Base-by-base conservation (phyloP, 2,113 vertebrate genomes). In the Entomyzon cyanotis region DNA sequence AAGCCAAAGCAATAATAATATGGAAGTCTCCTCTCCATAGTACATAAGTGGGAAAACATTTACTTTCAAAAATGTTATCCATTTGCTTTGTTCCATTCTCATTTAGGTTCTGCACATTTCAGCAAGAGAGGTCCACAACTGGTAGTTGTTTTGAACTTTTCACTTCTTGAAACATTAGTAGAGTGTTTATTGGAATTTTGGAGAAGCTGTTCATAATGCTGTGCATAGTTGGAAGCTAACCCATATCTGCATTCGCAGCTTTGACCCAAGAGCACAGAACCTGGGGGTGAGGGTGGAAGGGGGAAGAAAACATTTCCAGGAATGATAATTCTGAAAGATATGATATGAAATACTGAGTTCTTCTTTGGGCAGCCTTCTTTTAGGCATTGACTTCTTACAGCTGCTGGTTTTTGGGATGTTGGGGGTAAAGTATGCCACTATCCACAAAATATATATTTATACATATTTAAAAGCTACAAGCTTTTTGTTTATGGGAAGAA, bases 401-500 rank as follows among this genome's bases (percentile, higher is more conserved):
- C 46, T 75, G 46, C 35, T 88, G 39, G 35, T 88, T 90, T 55
- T 58, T 75, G 80, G 28, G 33, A 55, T 55, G 17, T 17, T 55
- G 15, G 11, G 78, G 12, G 5, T 69, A 47, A 89, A 62, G 23
- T 79, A n/a, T 90, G 33, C 8, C 42, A 81, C 46, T 76, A 73
- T 21, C n/a, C 31, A 80, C 25, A 56, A 68, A n/a, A 42, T 8
- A 62, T n/a, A 63, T 16, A 44, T 37, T 37, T 73, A 84, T 68
- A 55, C 31, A 53, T 33, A 55, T 63, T 73, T 5, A 75, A 77
- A 95, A 87, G 13, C 25, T 58, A 44, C 62, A 35, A 80, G 33
- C 42, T 90, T 88, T 94, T 80, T 39, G 11, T 64, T 93, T 62
- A 65, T 25, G 74, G 74, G 82, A 91, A 88, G 41, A 87, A 93